Evolutionary conservation across 2,888 invertebrate genomes (phyloP).

Genomic region (Glomeris marginata): DNA sequence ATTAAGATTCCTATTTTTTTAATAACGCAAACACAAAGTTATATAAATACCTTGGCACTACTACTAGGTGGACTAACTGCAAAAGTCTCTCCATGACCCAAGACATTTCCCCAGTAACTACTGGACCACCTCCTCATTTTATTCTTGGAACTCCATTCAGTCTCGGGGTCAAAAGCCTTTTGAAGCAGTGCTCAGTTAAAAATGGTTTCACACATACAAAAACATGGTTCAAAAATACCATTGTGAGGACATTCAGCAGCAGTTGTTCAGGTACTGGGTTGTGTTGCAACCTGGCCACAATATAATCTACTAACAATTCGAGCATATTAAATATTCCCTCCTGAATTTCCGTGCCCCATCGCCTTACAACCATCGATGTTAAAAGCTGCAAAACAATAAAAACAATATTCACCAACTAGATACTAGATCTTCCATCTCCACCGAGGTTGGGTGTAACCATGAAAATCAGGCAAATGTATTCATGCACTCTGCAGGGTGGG

Average conservation of each 20-base stretch:
- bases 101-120: slow-evolving; percentile 26
- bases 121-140: slow-evolving; percentile 17
- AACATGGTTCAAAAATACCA: slow-evolving; percentile 24
- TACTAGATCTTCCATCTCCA: neutral
- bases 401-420: neutral
- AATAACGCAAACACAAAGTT: slow-evolving; percentile 8
- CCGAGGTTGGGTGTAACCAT: neutral
- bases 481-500: neutral
- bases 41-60: neutral
- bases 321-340: slow-evolving; percentile 36
- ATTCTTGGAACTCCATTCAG: slow-evolving; percentile 34
- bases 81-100: slow-evolving; percentile 23
- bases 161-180: slow-evolving; percentile 33
- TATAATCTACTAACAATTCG: slow-evolving; percentile 31
- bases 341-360: slow-evolving; percentile 35
- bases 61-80: slow-evolving; percentile 20
- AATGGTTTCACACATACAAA: neutral
- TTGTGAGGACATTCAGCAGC: slow-evolving; percentile 27
- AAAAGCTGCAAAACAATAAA: slow-evolving; percentile 24
- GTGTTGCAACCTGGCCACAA: slow-evolving; percentile 29
- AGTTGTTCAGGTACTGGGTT: slow-evolving; percentile 28
- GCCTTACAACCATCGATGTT: slow-evolving; percentile 32
- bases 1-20: neutral
- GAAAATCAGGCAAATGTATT: slow-evolving; percentile 1
- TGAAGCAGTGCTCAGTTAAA: neutral